Percentiles rank a stretch among this genome's conserved stretches.
These are phyloP conservation scores for Pentalonia nigronervosa DNA, from an alignment of 1,140 invertebrate species.

Conservation along the genomic window DNA sequence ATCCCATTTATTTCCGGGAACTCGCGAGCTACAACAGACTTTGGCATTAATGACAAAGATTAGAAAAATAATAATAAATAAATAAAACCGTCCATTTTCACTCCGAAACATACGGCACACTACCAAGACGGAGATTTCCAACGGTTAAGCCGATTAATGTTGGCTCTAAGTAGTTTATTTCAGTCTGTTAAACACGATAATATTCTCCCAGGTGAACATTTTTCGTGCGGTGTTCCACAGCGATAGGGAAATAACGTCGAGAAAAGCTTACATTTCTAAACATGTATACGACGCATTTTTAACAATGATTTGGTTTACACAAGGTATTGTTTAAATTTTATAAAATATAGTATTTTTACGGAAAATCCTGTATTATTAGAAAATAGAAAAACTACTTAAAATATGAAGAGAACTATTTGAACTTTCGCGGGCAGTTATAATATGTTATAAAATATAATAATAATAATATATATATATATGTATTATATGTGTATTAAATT, in stretches of 20 bases:
- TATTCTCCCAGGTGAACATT: not conserved
- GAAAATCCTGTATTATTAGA: no score
- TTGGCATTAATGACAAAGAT: not conserved
- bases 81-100: not conserved
- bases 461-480: not conserved
- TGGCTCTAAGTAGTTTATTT: conserved; percentile 31
- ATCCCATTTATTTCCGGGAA: not conserved
- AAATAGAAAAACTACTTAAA: not conserved
- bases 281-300: not conserved
- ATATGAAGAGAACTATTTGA: not conserved
- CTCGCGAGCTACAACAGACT: not conserved
- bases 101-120: not conserved
- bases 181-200: conserved; percentile 25
- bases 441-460: not conserved
- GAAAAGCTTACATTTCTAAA: not conserved
- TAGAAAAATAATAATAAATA: not conserved
- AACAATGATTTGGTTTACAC: not conserved
- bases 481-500: not conserved
- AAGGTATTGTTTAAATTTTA: not conserved
- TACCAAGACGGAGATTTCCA: not conserved
- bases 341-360: not conserved
- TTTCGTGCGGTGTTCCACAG: not conserved
- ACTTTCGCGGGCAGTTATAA: not conserved
- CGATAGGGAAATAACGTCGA: not conserved
- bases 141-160: conserved; percentile 7